These are phyloP conservation scores for Aphaenogaster floridana DNA, from an alignment of 1,140 invertebrate genomes.

Conservation along the genomic window DNA sequence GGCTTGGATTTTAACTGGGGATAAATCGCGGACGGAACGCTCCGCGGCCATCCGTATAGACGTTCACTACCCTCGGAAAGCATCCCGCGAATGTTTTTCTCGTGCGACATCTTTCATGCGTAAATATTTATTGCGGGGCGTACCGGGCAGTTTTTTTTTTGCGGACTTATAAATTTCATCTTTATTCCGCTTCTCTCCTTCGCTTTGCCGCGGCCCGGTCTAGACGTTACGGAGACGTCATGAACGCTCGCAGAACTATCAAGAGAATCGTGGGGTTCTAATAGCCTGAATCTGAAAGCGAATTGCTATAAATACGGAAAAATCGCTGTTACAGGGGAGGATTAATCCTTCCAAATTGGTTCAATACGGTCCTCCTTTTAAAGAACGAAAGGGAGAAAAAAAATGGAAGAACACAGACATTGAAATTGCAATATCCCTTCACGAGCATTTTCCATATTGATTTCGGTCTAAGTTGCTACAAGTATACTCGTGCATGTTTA, in stretches of 20 bases:
- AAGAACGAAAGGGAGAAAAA: not conserved
- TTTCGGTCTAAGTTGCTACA: not conserved
- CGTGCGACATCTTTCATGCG: conserved; percentile 42
- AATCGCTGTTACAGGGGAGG: too few relatives aligned
- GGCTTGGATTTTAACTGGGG: conserved; percentile 70
- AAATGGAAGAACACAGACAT: not conserved
- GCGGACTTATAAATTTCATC: conserved; percentile 50
- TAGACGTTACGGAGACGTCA: conserved; percentile 1
- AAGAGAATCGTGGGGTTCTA: not conserved
- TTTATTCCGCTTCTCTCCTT: conserved; percentile 24
- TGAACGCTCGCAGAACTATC: not conserved
- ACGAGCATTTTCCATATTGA: not conserved
- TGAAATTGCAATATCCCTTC: not conserved
- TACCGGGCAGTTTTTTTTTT: conserved; percentile 19
- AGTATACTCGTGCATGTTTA: not conserved
- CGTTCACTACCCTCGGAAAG: conserved; percentile 1
- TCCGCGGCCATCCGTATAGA: conserved; percentile 24
- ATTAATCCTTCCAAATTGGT: not conserved
- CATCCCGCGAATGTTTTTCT: conserved; percentile 30
- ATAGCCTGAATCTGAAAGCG: not conserved
- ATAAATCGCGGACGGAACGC: conserved; percentile 63
- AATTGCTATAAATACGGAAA: not conserved
- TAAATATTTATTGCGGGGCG: conserved; percentile 60
- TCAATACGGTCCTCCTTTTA: not conserved
- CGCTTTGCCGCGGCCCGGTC: not conserved